A percentile compares a stretch with the other conserved stretches of the same genome.
These are phyloP conservation scores for Brachylomia viminalis DNA, from an alignment of 2,888 invertebrate genomes.

Conservation along the genomic window DNA sequence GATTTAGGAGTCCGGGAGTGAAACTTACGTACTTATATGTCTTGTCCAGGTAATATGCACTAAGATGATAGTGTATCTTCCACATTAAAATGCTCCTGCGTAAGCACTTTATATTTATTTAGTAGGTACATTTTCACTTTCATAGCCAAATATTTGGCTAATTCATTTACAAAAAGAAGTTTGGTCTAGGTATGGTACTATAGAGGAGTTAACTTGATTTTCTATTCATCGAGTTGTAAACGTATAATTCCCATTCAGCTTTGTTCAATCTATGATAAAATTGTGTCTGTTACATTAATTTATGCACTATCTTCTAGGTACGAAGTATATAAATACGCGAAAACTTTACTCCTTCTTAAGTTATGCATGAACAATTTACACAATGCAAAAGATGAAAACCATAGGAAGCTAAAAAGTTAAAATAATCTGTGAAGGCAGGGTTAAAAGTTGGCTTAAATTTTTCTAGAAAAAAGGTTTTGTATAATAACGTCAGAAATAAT, in stretches of 20 bases:
- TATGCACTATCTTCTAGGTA: background rate
- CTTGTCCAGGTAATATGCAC: background rate
- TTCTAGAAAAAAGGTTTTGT: conserved; percentile 23
- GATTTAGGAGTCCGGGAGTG: no score
- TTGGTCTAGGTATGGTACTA: no score
- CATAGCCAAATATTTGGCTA: background rate
- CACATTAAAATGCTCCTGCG: background rate
- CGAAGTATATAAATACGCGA: conserved; percentile 4
- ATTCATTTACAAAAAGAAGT: background rate
- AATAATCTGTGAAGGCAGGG: conserved; percentile 35
- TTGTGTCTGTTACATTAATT: background rate
- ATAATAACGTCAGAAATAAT: conserved; percentile 6
- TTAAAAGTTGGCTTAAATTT: conserved; percentile 9
- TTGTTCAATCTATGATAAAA: background rate
- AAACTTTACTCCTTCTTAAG: conserved; percentile 14
- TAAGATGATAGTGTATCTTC: background rate
- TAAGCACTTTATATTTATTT: background rate
- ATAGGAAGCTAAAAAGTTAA: conserved; percentile 38
- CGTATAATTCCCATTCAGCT: background rate
- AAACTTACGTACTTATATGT: background rate
- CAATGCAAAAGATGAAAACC: conserved; percentile 25
- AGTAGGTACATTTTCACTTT: background rate
- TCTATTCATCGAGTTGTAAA: background rate
- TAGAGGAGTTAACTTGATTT: background rate
- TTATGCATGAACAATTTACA: conserved; percentile 46